Evolutionary conservation across 2,888 invertebrate species (phyloP), one percentile per base, ranked within the genome.

Genomic region (Stramonita haemastoma): DNA sequence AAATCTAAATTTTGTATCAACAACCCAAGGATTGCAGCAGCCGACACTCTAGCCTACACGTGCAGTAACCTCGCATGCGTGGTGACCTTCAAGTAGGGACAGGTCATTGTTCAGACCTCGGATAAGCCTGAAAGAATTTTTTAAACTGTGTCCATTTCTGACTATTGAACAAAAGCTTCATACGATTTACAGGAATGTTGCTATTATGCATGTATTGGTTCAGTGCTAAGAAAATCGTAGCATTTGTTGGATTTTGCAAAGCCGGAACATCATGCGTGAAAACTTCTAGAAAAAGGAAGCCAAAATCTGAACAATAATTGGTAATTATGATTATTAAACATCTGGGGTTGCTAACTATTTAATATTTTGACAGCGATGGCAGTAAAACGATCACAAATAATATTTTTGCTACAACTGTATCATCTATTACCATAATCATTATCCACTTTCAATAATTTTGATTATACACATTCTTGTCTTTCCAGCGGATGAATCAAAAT

Each of bases 81-180:
- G 73, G 29, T 36, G 87, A 87, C 87, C 87, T 87, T 87, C 87
- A 79, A 56, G 29, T 2, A 79, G 87, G 87, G 79, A 79, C 32
- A 4, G 57, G 57, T 56, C 57, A 85, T 85, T 60, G 19, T 79
- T 57, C n/a, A n/a, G 46, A 46, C 46, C 46, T 46, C 46, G 4
- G 46, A 46, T 46, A 46, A n/a, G 46, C 8, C 46, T 8, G 8
- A 46, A 46, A 46, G 46, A 46, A 46, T 46, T 2, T 46, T 46
- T 46, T 5, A 46, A 46, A 46, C 46, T 46, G 4, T 46, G 46
- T 46, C 46, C 46, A 46, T 46, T 46, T 46, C 46, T 46, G 46
- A 46, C 46, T 8, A 46, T 46, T 2, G 2, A 46, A 46, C 46
- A 46, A 46, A 46, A 46, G 46, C 46, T 46, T 46, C 8, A 46